These are phyloP conservation scores for Syrmaticus mikado DNA, from an alignment of 2,113 vertebrate genomes.

Conservation along the genomic window DNA sequence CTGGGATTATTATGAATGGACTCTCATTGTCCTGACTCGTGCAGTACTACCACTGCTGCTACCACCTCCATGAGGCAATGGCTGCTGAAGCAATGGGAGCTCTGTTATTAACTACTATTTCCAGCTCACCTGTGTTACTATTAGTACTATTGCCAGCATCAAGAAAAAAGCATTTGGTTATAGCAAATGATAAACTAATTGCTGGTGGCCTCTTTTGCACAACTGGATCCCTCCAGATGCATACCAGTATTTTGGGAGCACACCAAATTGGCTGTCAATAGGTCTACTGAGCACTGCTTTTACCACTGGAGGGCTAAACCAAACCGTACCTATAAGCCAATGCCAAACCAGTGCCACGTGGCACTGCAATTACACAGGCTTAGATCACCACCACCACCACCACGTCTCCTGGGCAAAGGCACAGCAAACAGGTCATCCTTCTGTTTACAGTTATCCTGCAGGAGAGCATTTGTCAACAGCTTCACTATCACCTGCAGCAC, in stretches of 20 bases:
- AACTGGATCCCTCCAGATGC: neutral
- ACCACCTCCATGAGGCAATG: neutral
- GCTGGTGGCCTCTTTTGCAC: neutral
- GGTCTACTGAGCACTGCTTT: neutral
- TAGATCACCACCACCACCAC: neutral
- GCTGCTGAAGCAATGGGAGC: neutral
- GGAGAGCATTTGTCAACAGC: slow-evolving; percentile 53
- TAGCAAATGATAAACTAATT: neutral
- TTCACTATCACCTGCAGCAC: slow-evolving; percentile 49
- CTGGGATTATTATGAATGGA: neutral
- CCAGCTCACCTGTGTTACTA: neutral
- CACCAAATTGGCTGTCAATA: neutral
- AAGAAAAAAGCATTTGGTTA: neutral
- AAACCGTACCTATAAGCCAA: accelerated
- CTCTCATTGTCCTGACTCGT: neutral
- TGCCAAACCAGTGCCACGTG: neutral
- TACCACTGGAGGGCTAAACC: neutral
- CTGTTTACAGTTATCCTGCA: slow-evolving; percentile 18
- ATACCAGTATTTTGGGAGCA: neutral
- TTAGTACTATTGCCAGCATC: neutral
- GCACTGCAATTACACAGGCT: neutral
- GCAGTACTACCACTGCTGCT: neutral
- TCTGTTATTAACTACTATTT: neutral
- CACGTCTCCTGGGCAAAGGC: neutral
- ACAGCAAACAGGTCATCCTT: neutral